Percentiles rank a stretch among this genome's conserved stretches.
Conservation (phyloP, 2,797 vertebrate genomes). For the Urophycis tenuis region DNA sequence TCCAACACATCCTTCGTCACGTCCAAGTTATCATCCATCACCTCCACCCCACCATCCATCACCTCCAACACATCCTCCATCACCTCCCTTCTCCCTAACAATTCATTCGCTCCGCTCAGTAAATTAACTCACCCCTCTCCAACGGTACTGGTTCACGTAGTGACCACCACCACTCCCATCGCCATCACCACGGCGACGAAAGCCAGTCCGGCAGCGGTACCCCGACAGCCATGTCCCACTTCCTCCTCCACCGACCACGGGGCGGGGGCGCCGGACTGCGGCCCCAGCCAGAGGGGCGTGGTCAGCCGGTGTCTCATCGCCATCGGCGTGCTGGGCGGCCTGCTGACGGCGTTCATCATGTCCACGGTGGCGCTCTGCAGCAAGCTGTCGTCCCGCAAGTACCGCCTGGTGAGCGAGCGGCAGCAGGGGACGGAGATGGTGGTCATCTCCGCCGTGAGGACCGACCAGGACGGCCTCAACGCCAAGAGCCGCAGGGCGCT, state of each 20-base stretch:
- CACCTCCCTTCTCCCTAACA: slow-evolving; percentile 10
- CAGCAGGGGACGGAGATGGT: slow-evolving; percentile 75
- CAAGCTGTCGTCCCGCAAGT: slow-evolving; percentile 66
- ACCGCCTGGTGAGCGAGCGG: slow-evolving; percentile 33
- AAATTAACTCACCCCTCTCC: neutral
- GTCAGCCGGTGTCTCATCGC: slow-evolving; percentile 71
- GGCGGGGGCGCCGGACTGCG: slow-evolving; percentile 31
- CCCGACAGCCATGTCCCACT: neutral
- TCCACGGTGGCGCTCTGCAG: slow-evolving; percentile 70
- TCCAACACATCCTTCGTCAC: no score
- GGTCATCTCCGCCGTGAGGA: slow-evolving; percentile 81
- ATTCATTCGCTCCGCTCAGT: slow-evolving; percentile 16
- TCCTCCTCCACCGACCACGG: neutral
- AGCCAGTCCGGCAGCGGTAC: neutral
- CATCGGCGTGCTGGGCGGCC: slow-evolving; percentile 68
- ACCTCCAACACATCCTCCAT: neutral
- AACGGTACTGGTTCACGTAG: neutral
- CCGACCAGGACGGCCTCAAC: slow-evolving; percentile 59
- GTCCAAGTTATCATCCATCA: no score
- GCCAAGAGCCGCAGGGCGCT: slow-evolving; percentile 31
- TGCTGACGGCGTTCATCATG: slow-evolving; percentile 77
- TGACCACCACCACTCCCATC: slow-evolving; percentile 8
- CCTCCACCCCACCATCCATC: no score
- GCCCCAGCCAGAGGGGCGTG: slow-evolving; percentile 15
- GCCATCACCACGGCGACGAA: neutral